A percentile compares a stretch with the other conserved stretches of the same genome.
Conservation (phyloP, 2,888 invertebrate genomes). For the Unio pictorum region DNA sequence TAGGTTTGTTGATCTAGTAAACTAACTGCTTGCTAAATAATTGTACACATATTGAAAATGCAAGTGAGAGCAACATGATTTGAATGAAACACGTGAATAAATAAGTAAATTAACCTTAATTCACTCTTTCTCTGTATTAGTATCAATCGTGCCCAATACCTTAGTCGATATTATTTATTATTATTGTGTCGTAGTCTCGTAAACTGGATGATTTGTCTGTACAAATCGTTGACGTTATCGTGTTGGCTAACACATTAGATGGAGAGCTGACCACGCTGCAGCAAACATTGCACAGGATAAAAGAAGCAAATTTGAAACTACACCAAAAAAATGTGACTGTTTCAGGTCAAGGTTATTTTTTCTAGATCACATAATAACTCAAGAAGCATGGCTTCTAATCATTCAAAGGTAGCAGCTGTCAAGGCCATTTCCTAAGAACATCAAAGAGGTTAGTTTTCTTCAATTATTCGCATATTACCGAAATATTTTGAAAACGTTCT, state of each 20-base stretch:
- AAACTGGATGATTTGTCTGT: conserved; percentile 7
- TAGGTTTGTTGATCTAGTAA: no score
- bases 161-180: no score
- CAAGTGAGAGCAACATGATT: no score
- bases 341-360: conserved; percentile 7
- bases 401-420: conserved; percentile 4
- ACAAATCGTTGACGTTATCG: conserved; percentile 14
- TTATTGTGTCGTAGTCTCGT: no score
- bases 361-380: conserved; percentile 12
- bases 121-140: no score
- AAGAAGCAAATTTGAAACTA: conserved; percentile 8
- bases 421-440: conserved; percentile 6
- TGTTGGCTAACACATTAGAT: conserved; percentile 13
- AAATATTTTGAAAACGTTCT: background rate
- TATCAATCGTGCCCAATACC: no score
- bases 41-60: no score
- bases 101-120: no score
- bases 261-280: conserved; percentile 5
- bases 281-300: conserved; percentile 2
- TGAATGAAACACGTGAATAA: no score
- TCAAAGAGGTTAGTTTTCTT: conserved; percentile 12
- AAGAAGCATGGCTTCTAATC: conserved; percentile 9
- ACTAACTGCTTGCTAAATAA: no score
- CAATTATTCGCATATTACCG: conserved; percentile 4
- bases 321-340: conserved; percentile 11